Conservation (phyloP, 2,797 vertebrate genomes). For the Peromyscus eremicus region DNA sequence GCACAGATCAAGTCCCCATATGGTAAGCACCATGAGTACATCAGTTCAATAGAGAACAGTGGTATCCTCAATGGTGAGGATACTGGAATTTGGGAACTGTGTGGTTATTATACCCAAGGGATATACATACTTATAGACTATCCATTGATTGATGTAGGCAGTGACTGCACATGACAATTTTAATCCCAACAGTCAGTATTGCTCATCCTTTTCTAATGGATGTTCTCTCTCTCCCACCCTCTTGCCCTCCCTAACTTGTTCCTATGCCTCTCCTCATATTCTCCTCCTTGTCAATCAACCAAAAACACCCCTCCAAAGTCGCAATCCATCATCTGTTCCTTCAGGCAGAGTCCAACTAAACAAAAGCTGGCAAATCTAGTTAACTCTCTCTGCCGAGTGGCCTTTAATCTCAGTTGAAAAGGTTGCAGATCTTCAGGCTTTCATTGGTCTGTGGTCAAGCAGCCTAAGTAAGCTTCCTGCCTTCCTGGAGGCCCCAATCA, state of each 20-base stretch:
- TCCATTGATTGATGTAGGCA: not conserved
- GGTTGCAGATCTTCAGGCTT: slow-evolving; percentile 25
- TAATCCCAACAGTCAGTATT: not conserved
- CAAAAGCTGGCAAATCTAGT: slow-evolving; percentile 74
- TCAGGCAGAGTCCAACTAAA: slow-evolving; percentile 51
- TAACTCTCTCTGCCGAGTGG: slow-evolving; percentile 55
- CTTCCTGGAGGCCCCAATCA: slow-evolving; percentile 72
- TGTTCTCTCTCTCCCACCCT: not conserved
- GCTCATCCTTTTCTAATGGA: slow-evolving; percentile 32
- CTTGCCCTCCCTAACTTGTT: not conserved
- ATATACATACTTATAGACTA: not conserved
- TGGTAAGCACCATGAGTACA: not conserved
- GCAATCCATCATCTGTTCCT: slow-evolving; percentile 42
- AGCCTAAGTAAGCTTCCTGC: slow-evolving; percentile 59
- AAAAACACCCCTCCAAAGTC: not conserved
- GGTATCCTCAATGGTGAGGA: not conserved
- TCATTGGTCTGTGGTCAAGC: slow-evolving; percentile 71
- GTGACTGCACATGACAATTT: slow-evolving; percentile 8
- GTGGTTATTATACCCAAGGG: not conserved
- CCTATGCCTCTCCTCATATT: too few relatives aligned
- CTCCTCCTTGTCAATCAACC: not conserved
- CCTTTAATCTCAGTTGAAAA: slow-evolving; percentile 68
- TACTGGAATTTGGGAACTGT: not conserved
- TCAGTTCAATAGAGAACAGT: not conserved
- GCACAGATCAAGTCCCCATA: not conserved